Evolutionary conservation across 2,888 invertebrate species (phyloP).

Genomic region (Cepaea hortensis): DNA sequence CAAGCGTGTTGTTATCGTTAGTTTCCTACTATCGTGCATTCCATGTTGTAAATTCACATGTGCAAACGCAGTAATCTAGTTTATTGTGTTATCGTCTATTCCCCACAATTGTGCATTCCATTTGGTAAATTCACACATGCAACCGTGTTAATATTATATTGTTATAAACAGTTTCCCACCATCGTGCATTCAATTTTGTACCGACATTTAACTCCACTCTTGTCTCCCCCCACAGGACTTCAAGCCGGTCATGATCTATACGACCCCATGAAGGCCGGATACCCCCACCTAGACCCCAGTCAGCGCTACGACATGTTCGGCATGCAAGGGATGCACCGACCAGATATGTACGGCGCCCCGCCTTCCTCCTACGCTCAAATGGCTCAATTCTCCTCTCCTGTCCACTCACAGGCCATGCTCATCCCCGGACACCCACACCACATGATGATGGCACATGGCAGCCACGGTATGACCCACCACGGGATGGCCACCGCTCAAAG

Average conservation of each 20-base stretch:
- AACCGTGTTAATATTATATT: no score
- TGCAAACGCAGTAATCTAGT: no score
- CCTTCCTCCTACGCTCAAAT: constrained; percentile 76
- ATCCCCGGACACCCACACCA: constrained; percentile 78
- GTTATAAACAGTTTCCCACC: neutral
- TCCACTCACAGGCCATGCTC: constrained; percentile 78
- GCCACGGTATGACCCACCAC: constrained; percentile 75
- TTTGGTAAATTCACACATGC: no score
- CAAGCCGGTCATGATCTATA: constrained; percentile 72
- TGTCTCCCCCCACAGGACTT: constrained; percentile 56
- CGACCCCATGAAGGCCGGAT: constrained; percentile 73
- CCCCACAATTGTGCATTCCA: no score
- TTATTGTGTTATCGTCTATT: no score
- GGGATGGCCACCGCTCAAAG: constrained; percentile 76
- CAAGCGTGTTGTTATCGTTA: no score
- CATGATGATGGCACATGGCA: constrained; percentile 77
- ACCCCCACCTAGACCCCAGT: constrained; percentile 67
- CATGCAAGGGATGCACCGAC: constrained; percentile 68
- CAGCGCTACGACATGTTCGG: constrained; percentile 70
- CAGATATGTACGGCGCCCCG: constrained; percentile 74
- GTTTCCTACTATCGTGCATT: neutral
- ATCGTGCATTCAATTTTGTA: neutral
- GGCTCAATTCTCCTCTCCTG: constrained; percentile 76
- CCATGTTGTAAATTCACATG: neutral
- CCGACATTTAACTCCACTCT: neutral